Base-by-base conservation (phyloP, 2,888 invertebrate species). In the Drosophila mercatorum region DNA sequence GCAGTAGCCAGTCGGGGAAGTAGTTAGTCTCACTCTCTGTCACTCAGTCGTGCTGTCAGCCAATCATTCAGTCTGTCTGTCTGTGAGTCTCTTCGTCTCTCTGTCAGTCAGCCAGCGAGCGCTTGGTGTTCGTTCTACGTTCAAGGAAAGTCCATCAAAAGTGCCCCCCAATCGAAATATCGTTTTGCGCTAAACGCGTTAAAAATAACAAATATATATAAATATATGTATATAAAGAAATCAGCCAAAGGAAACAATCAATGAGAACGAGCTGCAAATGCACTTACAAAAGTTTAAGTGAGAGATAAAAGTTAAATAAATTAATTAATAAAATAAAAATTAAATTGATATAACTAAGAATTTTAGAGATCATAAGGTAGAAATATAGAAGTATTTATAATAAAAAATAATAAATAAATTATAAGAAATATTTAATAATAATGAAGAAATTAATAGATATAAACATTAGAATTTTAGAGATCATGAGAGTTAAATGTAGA, bases 81-180 rank as follows among this genome's bases (percentile, higher is more conserved):
- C 40, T 8, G 6, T n/a, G 7, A 1, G 41, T 11, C 28, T 14
- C 5, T 28, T 28, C 5, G 55, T 40, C 26, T 2, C 12, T 44
- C 67, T 34, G 43, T 43, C 62, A 51, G 46, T 40, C 62, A 51
- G 46, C 17, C 51, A 28, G n/a, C 28, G 38, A 41, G n/a, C 40
- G 55, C 62, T 52, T 64, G 70, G 46, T 47, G 56, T 11, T 49
- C 17, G 62, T 52, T 28, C 46, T 63, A 41, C 51, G 75, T 38
- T 56, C 65, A 86, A 76, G 76, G 65, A 80, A 85, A 83, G 68
- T 70, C 68, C 68, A 72, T 76, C 56, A 68, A 70, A 73, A 73
- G 66, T 72, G 72, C 65, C 63, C 80, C 78, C 63, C 44, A 71
- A 69, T 71, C 64, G 68, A 58, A 68, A 55, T 65, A 72, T 68